Base-by-base conservation (phyloP, 2,797 vertebrate genomes). In the Discoglossus pictus region DNA sequence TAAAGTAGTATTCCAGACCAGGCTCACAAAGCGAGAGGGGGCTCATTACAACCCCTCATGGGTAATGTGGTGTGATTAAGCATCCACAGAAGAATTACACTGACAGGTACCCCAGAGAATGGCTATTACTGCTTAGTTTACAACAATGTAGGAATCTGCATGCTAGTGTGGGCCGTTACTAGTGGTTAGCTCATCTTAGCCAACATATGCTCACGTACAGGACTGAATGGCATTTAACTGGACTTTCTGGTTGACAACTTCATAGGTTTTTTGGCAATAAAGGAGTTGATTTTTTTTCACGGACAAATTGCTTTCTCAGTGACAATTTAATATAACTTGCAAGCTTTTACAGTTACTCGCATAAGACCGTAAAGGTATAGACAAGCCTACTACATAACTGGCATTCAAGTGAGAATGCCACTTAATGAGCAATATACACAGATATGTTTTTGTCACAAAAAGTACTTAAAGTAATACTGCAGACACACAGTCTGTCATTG, bases 11-110 rank as follows among this genome's bases (percentile, higher is more conserved):
- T 44, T 31, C 20, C 18, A 59, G 44, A 71, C 51, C 36, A 13
- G 36, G 44, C 38, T 17, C 55, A 58, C 36, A 48, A 48, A 71
- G 61, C 44, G 43, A 58, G 58, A 52, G 38, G n/a, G 42, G 53
- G 44, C 38, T 58, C 25, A 58, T 63, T 70, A 58, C 20, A 50
- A 21, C 13, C n/a, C 60, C 27, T 56, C 68, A 43, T 23, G 53
- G 44, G 61, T 38, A 44, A 35, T 64, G n/a, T 52, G 46, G 13
- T 51, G 59, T 50, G 36, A 71, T 52, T 71, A 58, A 24, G 43
- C 43, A 52, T 52, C 23, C 46, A 44, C 24, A 59, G 11, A 71
- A 58, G 53, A 63, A 55, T 63, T 58, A 58, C 35, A 50, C 52
- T 35, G 48, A 38, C 25, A 38, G 24, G n/a, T 51, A 51, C 60